Base-by-base conservation (phyloP, 1,140 invertebrate species). In the Heterodera carotae region DNA sequence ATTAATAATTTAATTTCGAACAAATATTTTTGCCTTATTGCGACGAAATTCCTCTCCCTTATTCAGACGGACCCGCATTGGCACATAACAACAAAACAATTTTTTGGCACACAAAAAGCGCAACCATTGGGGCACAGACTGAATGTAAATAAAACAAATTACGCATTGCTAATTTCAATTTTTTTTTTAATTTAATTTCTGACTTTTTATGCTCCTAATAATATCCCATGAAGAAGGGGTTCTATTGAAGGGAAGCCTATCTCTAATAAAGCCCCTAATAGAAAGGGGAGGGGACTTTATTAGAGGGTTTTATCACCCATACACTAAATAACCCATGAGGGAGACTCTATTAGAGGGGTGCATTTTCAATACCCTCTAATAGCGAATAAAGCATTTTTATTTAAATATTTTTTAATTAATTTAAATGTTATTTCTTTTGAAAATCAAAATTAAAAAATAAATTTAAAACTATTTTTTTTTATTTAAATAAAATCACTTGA, bases 71-170 rank as follows among this genome's bases (percentile, higher is more conserved):
- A 87, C 72, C n/a, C 77, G 69, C 59, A 71, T 69, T 36, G 84
- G 84, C 12, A 80, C 86, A 75, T 88, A 86, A 69, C 84, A 86
- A 75, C 84, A 86, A 67, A 88, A 84, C 12, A 86, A 71, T 66
- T 87, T 76, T 72, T 86, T 85, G n/a, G 86, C 84, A 33, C 79
- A 80, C 12, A 86, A 62, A 77, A 86, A 86, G 60, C 86, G 77
- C 22, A 86, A 68, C 69, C 79, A 86, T 68, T 77, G 75, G 7
- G 84, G 84, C 70, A 86, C 82, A 18, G 82, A 75, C 81, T 85
- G 66, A 78, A 86, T 18, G 4, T 22, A 1, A 53, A 18, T 22
- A 80, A 69, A 1, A 53, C 4, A 4, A 80, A 69, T 29, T 34
- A n/a, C 66, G 7, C 22, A 68, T 18, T 68, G 15, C 4, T 36